Conservation (phyloP, 2,888 invertebrate genomes). For the Sicus ferrugineus region DNA sequence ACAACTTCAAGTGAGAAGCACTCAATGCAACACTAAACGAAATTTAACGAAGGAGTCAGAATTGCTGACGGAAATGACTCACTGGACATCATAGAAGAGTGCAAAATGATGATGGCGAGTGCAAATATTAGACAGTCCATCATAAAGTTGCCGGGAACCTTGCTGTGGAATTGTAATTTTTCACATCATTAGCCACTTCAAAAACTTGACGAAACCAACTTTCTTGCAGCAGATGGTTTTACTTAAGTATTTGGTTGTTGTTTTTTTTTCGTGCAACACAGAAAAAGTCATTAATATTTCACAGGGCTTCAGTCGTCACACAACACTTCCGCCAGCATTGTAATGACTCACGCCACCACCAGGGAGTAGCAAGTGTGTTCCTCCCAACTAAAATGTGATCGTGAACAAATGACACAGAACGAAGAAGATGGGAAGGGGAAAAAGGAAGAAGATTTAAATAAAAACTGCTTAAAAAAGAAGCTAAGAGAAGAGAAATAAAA, state of each 20-base stretch:
- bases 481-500: background rate
- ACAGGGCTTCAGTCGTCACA: background rate
- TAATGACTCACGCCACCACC: slow-evolving; percentile 6
- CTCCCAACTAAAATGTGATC: slow-evolving; percentile 5
- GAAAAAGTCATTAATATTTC: background rate
- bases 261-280: background rate
- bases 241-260: background rate
- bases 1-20: too few species aligned
- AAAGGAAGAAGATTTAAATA: background rate
- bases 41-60: too few species aligned
- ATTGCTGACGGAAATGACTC: background rate
- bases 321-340: slow-evolving; percentile 4
- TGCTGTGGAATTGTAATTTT: too few species aligned
- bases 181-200: background rate
- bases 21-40: too few species aligned
- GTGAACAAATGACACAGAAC: slow-evolving; percentile 1
- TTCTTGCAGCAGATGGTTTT: background rate
- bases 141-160: too few species aligned
- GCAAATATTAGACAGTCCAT: too few species aligned
- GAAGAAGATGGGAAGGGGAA: background rate
- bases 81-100: background rate
- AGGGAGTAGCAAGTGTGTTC: background rate
- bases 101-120: background rate
- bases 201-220: background rate
- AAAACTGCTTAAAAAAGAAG: background rate